Conservation (phyloP, 2,888 invertebrate species). For the Drosophila ochracea region DNA sequence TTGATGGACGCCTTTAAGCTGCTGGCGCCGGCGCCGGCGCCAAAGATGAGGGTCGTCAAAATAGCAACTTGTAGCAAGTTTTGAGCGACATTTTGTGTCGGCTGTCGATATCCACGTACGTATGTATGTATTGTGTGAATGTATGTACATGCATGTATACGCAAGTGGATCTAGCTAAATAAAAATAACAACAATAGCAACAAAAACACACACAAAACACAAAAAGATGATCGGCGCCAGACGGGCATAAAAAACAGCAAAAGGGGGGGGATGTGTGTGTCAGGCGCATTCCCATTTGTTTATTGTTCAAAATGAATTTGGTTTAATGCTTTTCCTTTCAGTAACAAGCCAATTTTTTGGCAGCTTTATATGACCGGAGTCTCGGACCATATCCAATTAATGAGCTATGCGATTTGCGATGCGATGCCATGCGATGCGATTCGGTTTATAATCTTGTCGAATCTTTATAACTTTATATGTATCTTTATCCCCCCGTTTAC, state of each 20-base stretch:
- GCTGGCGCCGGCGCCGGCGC: slow-evolving; percentile 68
- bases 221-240: slow-evolving; percentile 64
- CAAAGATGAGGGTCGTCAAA: slow-evolving; percentile 57
- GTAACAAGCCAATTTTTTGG: slow-evolving; percentile 37
- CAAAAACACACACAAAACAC: not conserved
- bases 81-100: slow-evolving; percentile 71
- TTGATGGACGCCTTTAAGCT: slow-evolving; percentile 42
- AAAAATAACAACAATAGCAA: not conserved
- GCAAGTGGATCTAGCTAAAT: slow-evolving; percentile 7
- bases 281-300: slow-evolving; percentile 64
- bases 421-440: slow-evolving; percentile 18
- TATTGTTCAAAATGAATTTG: slow-evolving; percentile 55
- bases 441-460: slow-evolving; percentile 35
- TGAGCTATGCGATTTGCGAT: slow-evolving; percentile 47
- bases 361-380: slow-evolving; percentile 42
- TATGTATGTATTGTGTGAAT: too few relatives aligned
- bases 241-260: slow-evolving; percentile 65
- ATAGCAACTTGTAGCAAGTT: slow-evolving; percentile 42
- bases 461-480: slow-evolving; percentile 42
- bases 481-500: slow-evolving; percentile 57
- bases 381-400: slow-evolving; percentile 53
- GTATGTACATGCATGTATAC: not conserved
- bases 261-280: slow-evolving; percentile 12
- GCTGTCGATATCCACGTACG: slow-evolving; percentile 19
- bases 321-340: slow-evolving; percentile 57